These are phyloP conservation scores for Erinaceus europaeus DNA, from an alignment of 2,113 vertebrate species.

Conservation along the genomic window DNA sequence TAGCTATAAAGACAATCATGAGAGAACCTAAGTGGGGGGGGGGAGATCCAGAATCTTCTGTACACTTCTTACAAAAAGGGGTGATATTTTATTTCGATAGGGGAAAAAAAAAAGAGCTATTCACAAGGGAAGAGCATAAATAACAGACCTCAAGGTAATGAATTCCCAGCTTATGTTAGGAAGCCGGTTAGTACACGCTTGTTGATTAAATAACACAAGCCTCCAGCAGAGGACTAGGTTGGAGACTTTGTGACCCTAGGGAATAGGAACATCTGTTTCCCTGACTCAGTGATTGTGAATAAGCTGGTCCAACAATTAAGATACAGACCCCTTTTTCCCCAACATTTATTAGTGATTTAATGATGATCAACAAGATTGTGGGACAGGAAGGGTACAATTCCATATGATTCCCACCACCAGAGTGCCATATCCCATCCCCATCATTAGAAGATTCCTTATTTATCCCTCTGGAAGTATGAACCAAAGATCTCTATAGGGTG, in stretches of 20 bases:
- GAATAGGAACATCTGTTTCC: background rate
- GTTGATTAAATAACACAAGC: background rate
- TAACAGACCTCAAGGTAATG: conserved; percentile 4
- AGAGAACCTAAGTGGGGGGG: background rate
- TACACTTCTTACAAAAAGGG: background rate
- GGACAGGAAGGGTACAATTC: too few relatives aligned
- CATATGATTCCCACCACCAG: too few relatives aligned
- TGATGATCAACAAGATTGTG: too few relatives aligned
- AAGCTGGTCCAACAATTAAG: background rate
- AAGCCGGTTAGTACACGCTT: background rate
- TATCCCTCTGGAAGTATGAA: too few relatives aligned
- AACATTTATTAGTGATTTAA: too few relatives aligned
- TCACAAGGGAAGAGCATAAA: background rate
- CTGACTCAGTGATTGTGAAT: background rate
- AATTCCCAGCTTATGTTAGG: background rate
- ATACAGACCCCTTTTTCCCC: too few relatives aligned
- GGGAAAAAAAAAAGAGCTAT: conserved; percentile 1
- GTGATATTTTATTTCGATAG: background rate
- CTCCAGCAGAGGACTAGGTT: background rate
- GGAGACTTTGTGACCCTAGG: background rate
- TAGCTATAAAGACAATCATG: background rate
- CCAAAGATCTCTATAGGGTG: too few relatives aligned
- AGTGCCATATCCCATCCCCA: too few relatives aligned
- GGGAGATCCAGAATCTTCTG: background rate
- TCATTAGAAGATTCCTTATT: too few relatives aligned